These are phyloP conservation scores for Coturnix japonica DNA, from an alignment of 2,113 vertebrate genomes.

Conservation along the genomic window DNA sequence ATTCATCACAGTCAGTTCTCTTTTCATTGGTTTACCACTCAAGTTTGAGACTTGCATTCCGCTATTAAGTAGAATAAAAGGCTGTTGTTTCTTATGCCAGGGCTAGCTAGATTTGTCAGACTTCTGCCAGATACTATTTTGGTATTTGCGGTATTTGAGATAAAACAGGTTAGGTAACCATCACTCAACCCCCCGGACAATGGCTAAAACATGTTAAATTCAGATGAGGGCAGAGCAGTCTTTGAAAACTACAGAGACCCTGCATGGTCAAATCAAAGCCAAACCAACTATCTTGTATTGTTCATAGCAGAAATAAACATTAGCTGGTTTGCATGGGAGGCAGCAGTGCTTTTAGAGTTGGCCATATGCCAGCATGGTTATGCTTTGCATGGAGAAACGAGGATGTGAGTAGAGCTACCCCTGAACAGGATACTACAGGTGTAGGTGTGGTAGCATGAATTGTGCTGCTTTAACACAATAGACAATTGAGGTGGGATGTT, in stretches of 20 bases:
- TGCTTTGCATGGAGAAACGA: neutral
- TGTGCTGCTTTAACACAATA: neutral
- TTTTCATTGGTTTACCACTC: neutral
- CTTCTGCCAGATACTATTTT: neutral
- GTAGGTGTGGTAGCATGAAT: neutral
- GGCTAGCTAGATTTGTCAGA: neutral
- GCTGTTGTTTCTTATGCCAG: neutral
- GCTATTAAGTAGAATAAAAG: neutral
- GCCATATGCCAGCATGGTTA: neutral
- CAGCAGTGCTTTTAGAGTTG: neutral
- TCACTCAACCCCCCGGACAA: rapidly evolving
- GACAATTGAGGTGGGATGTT: neutral
- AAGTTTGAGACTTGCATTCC: neutral
- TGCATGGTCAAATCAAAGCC: neutral
- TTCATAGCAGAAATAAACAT: neutral
- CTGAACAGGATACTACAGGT: neutral
- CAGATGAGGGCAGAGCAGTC: neutral
- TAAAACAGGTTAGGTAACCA: neutral
- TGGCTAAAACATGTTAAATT: neutral
- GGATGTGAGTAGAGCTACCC: neutral
- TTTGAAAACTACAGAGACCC: neutral
- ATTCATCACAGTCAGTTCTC: neutral
- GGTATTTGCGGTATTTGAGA: neutral
- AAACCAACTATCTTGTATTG: neutral
- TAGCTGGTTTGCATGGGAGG: neutral